A percentile compares a stretch with the other conserved stretches of the same genome.
These are phyloP conservation scores for Agrochola lota DNA, from an alignment of 2,888 invertebrate genomes.

Conservation along the genomic window DNA sequence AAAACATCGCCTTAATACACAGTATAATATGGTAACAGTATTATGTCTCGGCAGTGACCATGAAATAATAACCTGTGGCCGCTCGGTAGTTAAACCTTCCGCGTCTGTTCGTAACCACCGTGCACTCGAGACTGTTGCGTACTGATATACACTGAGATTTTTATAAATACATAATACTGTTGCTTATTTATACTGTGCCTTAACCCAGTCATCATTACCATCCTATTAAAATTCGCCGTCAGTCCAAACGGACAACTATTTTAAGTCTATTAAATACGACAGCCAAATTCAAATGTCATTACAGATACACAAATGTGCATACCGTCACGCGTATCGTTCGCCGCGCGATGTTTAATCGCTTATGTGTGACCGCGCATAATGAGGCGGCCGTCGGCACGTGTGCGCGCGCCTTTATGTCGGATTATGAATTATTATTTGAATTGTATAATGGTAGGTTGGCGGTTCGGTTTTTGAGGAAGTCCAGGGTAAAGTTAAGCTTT, in stretches of 20 bases:
- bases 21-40: no score
- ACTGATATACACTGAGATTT: no score
- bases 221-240: slow-evolving; percentile 60
- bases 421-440: slow-evolving; percentile 70
- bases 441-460: slow-evolving; percentile 20
- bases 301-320: slow-evolving; percentile 65
- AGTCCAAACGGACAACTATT: slow-evolving; percentile 63
- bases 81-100: no score
- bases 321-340: slow-evolving; percentile 70
- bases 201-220: slow-evolving; percentile 28
- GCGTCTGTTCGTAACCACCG: no score
- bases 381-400: slow-evolving; percentile 71
- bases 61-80: no score
- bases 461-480: background rate
- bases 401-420: slow-evolving; percentile 75
- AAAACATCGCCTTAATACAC: background rate
- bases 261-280: slow-evolving; percentile 67
- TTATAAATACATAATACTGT: no score
- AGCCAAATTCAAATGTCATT: slow-evolving; percentile 71
- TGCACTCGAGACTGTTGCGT: no score
- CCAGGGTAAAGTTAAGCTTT: background rate
- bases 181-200: no score
- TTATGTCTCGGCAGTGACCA: no score
- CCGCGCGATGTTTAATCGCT: slow-evolving; percentile 74
- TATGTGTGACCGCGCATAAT: slow-evolving; percentile 86